Evolutionary conservation across 1,140 invertebrate genomes (phyloP).

Genomic region (Drosophila tani): DNA sequence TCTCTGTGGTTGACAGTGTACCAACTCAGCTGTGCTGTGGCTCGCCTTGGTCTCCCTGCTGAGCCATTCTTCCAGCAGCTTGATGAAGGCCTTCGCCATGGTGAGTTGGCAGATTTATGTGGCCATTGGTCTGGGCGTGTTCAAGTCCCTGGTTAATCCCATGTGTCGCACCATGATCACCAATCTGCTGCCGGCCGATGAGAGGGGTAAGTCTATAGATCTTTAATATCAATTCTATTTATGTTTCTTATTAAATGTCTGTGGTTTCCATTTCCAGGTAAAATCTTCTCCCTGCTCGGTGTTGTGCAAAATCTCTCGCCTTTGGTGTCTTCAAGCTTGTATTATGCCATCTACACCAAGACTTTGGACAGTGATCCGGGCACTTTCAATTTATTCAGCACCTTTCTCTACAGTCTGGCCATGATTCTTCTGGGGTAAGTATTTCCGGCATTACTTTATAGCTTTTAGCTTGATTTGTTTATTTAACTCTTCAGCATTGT

Average conservation of each 20-base stretch:
- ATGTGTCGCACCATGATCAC: constrained; percentile 88
- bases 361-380: constrained; percentile 86
- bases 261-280: constrained; percentile 79
- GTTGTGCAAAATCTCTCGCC: constrained; percentile 87
- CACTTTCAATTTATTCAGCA: constrained; percentile 86
- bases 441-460: not conserved
- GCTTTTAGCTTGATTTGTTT: constrained; percentile 1
- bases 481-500: constrained; percentile 53
- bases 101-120: constrained; percentile 89
- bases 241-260: not conserved
- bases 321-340: constrained; percentile 87
- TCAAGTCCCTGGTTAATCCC: constrained; percentile 87
- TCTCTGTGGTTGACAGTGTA: constrained; percentile 37
- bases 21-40: constrained; percentile 57
- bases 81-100: constrained; percentile 86
- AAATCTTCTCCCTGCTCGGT: constrained; percentile 87
- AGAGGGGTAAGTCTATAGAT: constrained; percentile 73
- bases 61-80: constrained; percentile 83
- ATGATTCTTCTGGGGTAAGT: constrained; percentile 85
- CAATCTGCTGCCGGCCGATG: constrained; percentile 87
- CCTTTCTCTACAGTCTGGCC: constrained; percentile 74
- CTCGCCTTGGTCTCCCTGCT: constrained; percentile 72
- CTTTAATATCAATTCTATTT: not conserved
- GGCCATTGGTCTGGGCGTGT: constrained; percentile 85
- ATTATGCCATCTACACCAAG: constrained; percentile 87